Evolutionary conservation across 2,888 invertebrate species (phyloP).

Genomic region (Archips xylosteana): DNA sequence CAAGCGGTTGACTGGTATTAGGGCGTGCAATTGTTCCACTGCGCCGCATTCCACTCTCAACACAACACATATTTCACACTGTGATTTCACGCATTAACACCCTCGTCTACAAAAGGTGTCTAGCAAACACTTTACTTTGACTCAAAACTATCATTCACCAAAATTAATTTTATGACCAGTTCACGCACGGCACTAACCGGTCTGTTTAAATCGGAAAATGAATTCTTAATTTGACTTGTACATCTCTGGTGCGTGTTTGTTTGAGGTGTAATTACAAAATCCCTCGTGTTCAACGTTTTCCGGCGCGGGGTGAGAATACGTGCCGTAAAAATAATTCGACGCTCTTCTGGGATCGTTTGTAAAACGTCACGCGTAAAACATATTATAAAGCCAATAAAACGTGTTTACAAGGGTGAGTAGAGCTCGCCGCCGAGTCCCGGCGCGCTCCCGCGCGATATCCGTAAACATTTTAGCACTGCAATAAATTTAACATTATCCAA

Average conservation of each 20-base stretch:
- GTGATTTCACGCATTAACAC: slow-evolving; percentile 81
- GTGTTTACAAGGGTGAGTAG: slow-evolving; percentile 85
- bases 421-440: slow-evolving; percentile 66
- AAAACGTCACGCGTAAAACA: slow-evolving; percentile 86
- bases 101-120: slow-evolving; percentile 58
- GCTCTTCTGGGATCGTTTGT: slow-evolving; percentile 84
- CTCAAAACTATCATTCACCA: slow-evolving; percentile 33
- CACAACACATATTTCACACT: slow-evolving; percentile 75
- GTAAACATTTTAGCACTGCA: slow-evolving; percentile 85
- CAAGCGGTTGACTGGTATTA: slow-evolving; percentile 85
- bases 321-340: slow-evolving; percentile 85
- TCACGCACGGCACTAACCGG: neutral
- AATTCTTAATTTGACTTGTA: slow-evolving; percentile 9
- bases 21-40: slow-evolving; percentile 79
- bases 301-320: slow-evolving; percentile 74
- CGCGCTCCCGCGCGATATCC: slow-evolving; percentile 78
- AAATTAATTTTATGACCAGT: slow-evolving; percentile 3
- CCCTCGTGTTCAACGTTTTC: slow-evolving; percentile 76
- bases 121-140: slow-evolving; percentile 29
- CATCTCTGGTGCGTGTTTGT: slow-evolving; percentile 62
- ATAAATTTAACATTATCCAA: slow-evolving; percentile 85
- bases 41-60: slow-evolving; percentile 75
- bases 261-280: slow-evolving; percentile 81
- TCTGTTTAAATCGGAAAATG: neutral
- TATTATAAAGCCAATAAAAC: slow-evolving; percentile 86